Conservation (phyloP, 2,797 vertebrate species). For the Champsocephalus esox region DNA sequence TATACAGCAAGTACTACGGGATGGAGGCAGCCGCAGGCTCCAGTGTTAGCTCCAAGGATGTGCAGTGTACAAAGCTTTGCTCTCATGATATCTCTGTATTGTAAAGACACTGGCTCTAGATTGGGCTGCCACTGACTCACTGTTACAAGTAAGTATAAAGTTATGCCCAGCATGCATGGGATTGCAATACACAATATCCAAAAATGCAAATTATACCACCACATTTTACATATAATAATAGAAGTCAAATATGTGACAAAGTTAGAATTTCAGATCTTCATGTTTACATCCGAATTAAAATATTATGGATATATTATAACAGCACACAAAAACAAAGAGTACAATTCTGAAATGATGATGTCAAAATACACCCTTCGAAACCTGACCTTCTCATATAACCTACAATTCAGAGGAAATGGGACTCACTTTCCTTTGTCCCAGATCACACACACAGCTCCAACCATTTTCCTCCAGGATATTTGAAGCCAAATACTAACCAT, state of each 20-base stretch:
- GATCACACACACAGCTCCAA: background rate
- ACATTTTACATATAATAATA: background rate
- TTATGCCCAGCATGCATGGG: background rate
- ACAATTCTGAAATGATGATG: background rate
- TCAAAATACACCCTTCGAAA: background rate
- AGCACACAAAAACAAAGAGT: background rate
- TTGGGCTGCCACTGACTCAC: background rate
- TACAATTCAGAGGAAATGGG: background rate
- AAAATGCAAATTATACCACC: background rate
- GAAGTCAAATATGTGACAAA: background rate
- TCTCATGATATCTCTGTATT: constrained; percentile 1
- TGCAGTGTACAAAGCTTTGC: background rate
- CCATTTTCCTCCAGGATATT: constrained; percentile 8
- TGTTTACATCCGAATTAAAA: background rate
- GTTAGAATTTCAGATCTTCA: background rate
- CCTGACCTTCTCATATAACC: background rate
- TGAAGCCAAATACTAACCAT: background rate
- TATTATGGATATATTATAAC: background rate
- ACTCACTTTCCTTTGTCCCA: background rate
- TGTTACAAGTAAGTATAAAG: background rate
- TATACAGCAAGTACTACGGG: constrained; percentile 2
- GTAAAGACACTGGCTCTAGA: background rate
- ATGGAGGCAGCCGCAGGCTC: background rate
- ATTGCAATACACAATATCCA: background rate
- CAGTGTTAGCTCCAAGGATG: constrained; percentile 1